A percentile compares a stretch with the other conserved stretches of the same genome.
These are phyloP conservation scores for Desmophyllum pertusum DNA, from an alignment of 92 coral and sea anemone genomes.

Conservation along the genomic window DNA sequence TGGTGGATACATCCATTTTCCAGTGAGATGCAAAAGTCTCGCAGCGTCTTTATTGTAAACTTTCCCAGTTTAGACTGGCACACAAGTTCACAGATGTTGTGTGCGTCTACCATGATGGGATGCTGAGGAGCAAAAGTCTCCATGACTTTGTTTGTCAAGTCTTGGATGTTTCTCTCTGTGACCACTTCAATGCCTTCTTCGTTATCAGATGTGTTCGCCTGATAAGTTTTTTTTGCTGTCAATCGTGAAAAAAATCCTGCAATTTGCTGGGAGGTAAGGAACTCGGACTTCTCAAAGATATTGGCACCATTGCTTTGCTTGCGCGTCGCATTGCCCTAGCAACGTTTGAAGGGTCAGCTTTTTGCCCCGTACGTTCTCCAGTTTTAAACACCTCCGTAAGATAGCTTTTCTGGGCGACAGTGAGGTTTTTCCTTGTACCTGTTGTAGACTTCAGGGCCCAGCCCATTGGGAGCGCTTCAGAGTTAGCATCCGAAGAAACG, in stretches of 20 bases:
- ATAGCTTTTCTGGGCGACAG: too few species aligned
- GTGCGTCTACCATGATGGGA: slow-evolving; percentile 9
- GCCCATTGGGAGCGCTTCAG: slow-evolving; percentile 41
- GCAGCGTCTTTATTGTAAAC: slow-evolving; percentile 40
- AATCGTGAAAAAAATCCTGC: too few species aligned
- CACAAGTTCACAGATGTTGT: slow-evolving; percentile 24
- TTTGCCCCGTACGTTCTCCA: too few species aligned
- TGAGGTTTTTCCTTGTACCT: too few species aligned
- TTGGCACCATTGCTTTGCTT: too few species aligned
- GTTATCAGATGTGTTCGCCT: neutral
- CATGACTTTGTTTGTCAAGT: slow-evolving; percentile 6
- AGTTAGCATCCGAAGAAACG: neutral
- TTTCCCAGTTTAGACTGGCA: slow-evolving; percentile 28
- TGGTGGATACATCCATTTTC: slow-evolving; percentile 38
- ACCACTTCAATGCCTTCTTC: neutral
- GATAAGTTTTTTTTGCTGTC: too few species aligned
- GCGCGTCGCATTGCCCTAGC: too few species aligned
- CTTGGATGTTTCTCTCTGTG: slow-evolving; percentile 20
- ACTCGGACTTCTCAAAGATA: too few species aligned
- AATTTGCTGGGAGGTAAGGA: too few species aligned
- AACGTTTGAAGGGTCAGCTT: too few species aligned
- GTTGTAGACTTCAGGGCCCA: slow-evolving; percentile 59
- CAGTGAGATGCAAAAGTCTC: slow-evolving; percentile 25
- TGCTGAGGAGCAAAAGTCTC: slow-evolving; percentile 20
- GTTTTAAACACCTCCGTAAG: too few species aligned